phyloP scores from a whole-genome alignment of 2,797 vertebrate species.

The Syngnathus acus region DNA sequence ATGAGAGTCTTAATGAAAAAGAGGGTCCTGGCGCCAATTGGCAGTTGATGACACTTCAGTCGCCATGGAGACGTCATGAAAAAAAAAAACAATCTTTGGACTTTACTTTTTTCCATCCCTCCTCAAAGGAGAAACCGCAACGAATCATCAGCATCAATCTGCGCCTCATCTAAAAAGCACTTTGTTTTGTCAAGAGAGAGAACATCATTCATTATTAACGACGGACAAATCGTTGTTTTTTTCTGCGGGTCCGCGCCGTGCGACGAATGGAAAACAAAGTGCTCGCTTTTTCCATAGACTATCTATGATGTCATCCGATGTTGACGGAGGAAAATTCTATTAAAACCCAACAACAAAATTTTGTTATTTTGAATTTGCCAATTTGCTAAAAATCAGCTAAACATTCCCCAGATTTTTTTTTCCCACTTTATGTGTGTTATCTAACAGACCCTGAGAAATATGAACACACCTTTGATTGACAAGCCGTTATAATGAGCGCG shows the following conservation, averaged over 20 bases:
- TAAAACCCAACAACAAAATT: too few species aligned
- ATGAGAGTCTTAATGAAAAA: background rate
- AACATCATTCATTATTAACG: constrained; percentile 3
- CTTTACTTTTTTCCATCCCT: background rate
- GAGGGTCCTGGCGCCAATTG: background rate
- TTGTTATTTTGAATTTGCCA: too few species aligned
- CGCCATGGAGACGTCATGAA: constrained; percentile 34
- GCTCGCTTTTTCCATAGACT: too few species aligned
- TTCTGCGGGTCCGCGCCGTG: background rate
- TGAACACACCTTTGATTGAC: too few species aligned
- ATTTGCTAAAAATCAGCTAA: too few species aligned
- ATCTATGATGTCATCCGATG: too few species aligned
- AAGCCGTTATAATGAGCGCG: too few species aligned
- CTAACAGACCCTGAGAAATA: too few species aligned
- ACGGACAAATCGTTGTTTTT: background rate
- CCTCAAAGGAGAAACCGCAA: background rate
- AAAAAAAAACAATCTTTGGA: background rate
- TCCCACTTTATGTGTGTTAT: too few species aligned
- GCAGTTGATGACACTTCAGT: constrained; percentile 19
- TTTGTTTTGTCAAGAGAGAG: constrained; percentile 3
- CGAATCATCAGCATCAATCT: background rate
- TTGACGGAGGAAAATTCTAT: too few species aligned
- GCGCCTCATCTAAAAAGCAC: background rate
- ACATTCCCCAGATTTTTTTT: too few species aligned
- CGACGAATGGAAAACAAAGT: background rate